These are phyloP conservation scores for Drosophila teissieri DNA, from an alignment of 1,140 invertebrate species.

Conservation along the genomic window DNA sequence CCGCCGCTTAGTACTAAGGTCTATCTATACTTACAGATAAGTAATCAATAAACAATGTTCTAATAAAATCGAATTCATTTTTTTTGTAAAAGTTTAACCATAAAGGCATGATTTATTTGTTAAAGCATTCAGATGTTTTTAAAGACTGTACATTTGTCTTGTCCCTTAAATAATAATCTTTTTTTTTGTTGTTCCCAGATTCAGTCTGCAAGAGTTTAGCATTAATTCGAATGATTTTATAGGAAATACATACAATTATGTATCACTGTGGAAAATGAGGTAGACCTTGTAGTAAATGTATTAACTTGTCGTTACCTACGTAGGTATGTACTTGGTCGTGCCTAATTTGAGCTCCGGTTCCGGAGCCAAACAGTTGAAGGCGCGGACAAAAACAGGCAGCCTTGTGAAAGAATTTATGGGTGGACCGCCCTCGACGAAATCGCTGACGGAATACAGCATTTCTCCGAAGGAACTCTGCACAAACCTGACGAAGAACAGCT, in stretches of 20 bases:
- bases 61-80: conserved; percentile 31
- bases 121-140: no score
- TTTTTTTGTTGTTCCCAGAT: no score
- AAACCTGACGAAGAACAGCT: background rate
- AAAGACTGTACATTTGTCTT: no score
- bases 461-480: background rate
- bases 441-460: background rate
- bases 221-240: no score
- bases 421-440: background rate
- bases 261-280: background rate
- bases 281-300: background rate
- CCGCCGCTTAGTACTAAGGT: conserved; percentile 41
- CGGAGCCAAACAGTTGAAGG: background rate
- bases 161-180: no score
- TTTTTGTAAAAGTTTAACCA: conserved; percentile 2
- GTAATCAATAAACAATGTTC: conserved; percentile 41
- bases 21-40: conserved; percentile 38
- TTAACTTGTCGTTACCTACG: no score
- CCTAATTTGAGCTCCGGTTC: background rate
- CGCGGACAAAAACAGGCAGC: background rate
- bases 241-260: background rate
- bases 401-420: background rate
- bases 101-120: background rate
- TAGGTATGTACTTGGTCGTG: background rate
- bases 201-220: no score